Conservation (phyloP, 1,140 invertebrate species). For the Leguminivora glycinivorella region DNA sequence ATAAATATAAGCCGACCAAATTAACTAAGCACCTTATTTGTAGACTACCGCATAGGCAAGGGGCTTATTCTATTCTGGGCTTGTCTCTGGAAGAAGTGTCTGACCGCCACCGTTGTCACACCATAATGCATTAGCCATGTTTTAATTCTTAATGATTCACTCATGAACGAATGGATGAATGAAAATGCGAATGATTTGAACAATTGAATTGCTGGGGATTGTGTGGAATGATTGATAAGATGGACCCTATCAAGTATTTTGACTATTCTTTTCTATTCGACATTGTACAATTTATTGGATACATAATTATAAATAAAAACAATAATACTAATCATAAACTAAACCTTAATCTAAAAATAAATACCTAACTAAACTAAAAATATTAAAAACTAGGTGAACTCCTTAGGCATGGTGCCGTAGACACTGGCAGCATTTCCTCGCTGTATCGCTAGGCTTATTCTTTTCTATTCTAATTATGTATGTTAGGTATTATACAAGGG, state of each 20-base stretch:
- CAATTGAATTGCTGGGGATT: constrained; percentile 24
- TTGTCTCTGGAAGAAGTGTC: constrained; percentile 41
- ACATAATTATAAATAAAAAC: no score
- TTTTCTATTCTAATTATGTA: no score
- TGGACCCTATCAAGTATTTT: neutral
- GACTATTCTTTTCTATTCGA: neutral
- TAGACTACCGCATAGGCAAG: neutral
- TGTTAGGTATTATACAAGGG: no score
- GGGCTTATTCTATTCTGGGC: constrained; percentile 5
- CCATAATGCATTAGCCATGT: constrained; percentile 46
- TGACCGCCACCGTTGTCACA: constrained; percentile 40
- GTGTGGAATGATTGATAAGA: constrained; percentile 23
- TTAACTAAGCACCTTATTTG: constrained; percentile 3
- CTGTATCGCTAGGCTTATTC: no score
- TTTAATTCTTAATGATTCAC: constrained; percentile 43
- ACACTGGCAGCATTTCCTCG: no score
- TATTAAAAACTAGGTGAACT: no score
- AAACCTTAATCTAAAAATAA: no score
- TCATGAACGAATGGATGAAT: constrained; percentile 37
- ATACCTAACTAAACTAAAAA: no score
- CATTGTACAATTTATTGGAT: no score
- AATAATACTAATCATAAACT: no score
- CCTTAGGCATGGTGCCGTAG: no score
- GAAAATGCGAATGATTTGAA: constrained; percentile 31
- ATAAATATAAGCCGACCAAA: constrained; percentile 41